phyloP scores from a whole-genome alignment of 2,797 vertebrate species.

The Prionace glauca region DNA sequence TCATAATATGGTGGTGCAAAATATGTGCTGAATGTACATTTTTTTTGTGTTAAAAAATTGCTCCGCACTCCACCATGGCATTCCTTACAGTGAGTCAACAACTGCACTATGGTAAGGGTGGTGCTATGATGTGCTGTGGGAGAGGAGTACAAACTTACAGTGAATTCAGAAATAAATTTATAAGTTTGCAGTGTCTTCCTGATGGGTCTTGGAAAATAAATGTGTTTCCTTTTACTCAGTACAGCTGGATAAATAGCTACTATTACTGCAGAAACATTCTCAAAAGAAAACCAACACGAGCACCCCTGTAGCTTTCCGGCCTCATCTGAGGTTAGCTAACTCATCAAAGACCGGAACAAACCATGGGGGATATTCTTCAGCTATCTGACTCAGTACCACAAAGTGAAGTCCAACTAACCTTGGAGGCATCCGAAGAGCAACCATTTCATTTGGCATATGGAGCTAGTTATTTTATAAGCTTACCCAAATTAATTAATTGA shows the following conservation, averaged over 20 bases:
- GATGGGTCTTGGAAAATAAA: neutral
- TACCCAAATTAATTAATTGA: neutral
- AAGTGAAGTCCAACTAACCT: neutral
- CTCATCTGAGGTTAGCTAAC: neutral
- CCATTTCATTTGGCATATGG: neutral
- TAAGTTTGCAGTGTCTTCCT: neutral
- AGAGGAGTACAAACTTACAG: neutral
- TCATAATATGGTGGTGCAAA: neutral
- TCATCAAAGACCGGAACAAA: neutral
- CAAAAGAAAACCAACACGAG: neutral
- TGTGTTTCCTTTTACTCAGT: neutral
- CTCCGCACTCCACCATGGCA: too few relatives aligned
- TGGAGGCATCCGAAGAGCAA: neutral
- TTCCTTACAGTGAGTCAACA: neutral
- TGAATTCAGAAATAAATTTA: neutral
- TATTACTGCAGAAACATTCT: neutral
- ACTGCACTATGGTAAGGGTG: neutral
- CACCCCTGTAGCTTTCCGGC: neutral
- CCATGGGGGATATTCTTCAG: neutral
- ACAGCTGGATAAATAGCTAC: neutral
- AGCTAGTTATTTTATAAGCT: neutral
- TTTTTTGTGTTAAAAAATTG: neutral
- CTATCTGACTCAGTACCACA: neutral
- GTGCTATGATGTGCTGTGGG: neutral
- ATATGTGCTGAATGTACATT: neutral